These are phyloP conservation scores for Girardinus metallicus DNA, from an alignment of 2,797 vertebrate species.

Conservation along the genomic window DNA sequence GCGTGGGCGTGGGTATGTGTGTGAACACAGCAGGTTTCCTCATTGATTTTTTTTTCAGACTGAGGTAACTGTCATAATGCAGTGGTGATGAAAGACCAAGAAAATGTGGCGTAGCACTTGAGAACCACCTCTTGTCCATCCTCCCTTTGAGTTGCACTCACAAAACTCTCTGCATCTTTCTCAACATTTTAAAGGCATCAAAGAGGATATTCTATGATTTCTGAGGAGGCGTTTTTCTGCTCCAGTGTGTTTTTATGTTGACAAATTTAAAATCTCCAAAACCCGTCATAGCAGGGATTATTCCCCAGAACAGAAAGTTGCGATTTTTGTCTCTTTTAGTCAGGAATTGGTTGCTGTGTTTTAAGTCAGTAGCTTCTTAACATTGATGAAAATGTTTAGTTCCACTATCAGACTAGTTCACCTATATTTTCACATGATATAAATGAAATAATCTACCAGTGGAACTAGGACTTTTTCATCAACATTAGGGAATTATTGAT, in stretches of 20 bases:
- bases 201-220: not conserved
- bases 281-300: not conserved
- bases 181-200: conserved; percentile 11
- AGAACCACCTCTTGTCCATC: not conserved
- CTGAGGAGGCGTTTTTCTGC: no score
- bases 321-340: not conserved
- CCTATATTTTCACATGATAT: no score
- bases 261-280: not conserved
- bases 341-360: not conserved
- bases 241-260: not conserved
- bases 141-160: conserved; percentile 10
- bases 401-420: not conserved
- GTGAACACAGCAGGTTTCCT: conserved; percentile 12
- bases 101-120: conserved; percentile 11
- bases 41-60: conserved; percentile 28
- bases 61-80: conserved; percentile 17
- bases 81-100: conserved; percentile 29
- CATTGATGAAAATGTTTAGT: not conserved
- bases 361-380: not conserved
- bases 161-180: not conserved
- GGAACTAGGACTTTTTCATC: no score
- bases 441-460: no score
- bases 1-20: not conserved
- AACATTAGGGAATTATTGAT: no score
- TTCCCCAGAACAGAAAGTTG: not conserved